phyloP scores from a whole-genome alignment of 2,113 vertebrate genomes.

The Pedionomus torquatus region DNA sequence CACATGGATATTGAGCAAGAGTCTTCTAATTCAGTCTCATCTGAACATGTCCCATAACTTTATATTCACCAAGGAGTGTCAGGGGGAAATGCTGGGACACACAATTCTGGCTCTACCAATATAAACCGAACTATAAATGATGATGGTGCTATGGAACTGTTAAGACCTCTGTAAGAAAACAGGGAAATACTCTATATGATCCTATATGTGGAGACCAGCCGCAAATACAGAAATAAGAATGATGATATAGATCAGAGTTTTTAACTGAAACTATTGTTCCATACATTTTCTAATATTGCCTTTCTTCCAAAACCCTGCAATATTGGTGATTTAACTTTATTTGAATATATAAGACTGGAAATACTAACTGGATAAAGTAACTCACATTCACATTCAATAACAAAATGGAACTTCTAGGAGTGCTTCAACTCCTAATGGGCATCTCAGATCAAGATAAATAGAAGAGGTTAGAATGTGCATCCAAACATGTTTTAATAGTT shows the following conservation, averaged over 20 bases:
- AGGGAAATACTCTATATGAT: background rate
- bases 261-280: background rate
- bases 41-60: background rate
- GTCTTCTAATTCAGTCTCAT: background rate
- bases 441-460: background rate
- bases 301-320: background rate
- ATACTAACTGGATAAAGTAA: background rate
- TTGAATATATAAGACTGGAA: background rate
- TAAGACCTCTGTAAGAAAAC: background rate
- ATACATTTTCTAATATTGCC: background rate
- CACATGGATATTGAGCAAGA: background rate
- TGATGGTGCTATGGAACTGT: background rate
- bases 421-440: background rate
- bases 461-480: background rate
- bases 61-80: background rate
- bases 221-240: background rate
- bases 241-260: background rate
- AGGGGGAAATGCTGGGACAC: background rate
- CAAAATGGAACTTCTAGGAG: background rate
- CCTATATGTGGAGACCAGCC: background rate
- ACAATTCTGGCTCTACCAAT: background rate
- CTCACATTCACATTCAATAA: background rate
- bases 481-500: background rate
- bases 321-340: background rate
- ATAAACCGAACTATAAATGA: fast-evolving